Percentiles rank a stretch among this genome's conserved stretches.
Conservation (phyloP, 2,113 vertebrate genomes). For the Hyperopisus bebe region DNA sequence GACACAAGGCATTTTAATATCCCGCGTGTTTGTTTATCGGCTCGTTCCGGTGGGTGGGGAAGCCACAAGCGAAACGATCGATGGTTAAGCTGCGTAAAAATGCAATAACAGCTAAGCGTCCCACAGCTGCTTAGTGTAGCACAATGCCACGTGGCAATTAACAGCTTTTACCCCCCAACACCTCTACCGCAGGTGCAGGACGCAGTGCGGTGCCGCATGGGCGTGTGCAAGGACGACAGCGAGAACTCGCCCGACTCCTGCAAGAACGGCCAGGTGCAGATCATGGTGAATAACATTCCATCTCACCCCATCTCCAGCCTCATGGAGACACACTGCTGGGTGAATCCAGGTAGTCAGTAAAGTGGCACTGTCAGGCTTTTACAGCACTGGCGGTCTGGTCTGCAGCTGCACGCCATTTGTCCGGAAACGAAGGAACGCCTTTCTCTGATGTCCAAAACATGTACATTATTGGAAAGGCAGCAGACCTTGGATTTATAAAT, state of each 20-base stretch:
- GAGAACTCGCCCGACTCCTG: slow-evolving; percentile 97
- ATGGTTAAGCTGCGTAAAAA: neutral
- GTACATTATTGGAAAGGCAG: neutral
- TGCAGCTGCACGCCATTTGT: neutral
- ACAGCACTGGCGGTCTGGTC: neutral
- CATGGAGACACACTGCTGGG: slow-evolving; percentile 14
- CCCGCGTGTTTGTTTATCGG: neutral
- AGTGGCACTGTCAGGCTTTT: neutral
- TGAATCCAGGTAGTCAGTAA: neutral
- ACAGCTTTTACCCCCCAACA: neutral
- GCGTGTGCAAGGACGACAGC: slow-evolving; percentile 90
- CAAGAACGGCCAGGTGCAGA: slow-evolving; percentile 98
- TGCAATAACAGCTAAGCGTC: neutral
- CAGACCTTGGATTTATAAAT: neutral
- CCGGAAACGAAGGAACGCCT: neutral
- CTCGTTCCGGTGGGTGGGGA: neutral
- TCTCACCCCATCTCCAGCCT: slow-evolving; percentile 57
- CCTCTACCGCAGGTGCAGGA: slow-evolving; percentile 80
- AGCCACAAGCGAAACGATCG: neutral
- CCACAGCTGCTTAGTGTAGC: neutral
- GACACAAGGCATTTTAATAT: neutral
- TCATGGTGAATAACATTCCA: slow-evolving; percentile 84
- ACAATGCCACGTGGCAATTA: neutral
- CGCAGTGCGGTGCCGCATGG: slow-evolving; percentile 91
- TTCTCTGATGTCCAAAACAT: neutral